phyloP scores from a whole-genome alignment of 2,888 invertebrate species.

The Zygaena filipendulae region DNA sequence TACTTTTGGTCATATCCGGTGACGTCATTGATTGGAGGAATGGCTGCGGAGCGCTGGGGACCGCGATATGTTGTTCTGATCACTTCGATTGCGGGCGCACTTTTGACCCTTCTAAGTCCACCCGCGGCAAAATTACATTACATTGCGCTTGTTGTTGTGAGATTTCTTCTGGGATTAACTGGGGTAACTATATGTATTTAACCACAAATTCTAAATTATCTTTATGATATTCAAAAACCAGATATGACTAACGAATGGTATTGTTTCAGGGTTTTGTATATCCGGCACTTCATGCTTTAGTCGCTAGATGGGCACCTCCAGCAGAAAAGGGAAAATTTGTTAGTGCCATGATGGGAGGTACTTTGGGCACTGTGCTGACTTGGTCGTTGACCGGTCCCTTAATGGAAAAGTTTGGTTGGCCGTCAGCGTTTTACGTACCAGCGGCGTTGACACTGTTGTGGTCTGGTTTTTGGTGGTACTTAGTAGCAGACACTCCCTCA shows the following conservation, averaged over 20 bases:
- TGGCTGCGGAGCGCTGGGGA: conserved; percentile 74
- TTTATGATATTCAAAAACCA: too few relatives aligned
- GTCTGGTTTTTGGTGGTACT: conserved; percentile 69
- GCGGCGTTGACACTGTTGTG: conserved; percentile 66
- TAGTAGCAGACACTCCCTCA: conserved; percentile 72
- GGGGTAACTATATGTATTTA: conserved; percentile 55
- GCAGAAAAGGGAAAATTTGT: conserved; percentile 80
- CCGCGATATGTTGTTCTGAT: conserved; percentile 69
- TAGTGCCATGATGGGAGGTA: conserved; percentile 78
- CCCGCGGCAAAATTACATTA: conserved; percentile 67
- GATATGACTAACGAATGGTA: too few relatives aligned
- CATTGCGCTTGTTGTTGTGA: conserved; percentile 60
- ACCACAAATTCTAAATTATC: not conserved
- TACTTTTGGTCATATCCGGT: conserved; percentile 78
- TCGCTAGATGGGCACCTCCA: conserved; percentile 80
- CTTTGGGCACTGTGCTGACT: conserved; percentile 76
- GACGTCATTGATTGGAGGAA: conserved; percentile 73
- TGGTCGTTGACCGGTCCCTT: conserved; percentile 75
- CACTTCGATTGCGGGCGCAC: conserved; percentile 54
- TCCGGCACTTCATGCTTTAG: conserved; percentile 72
- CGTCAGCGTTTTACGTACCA: conserved; percentile 74
- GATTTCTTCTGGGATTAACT: conserved; percentile 71
- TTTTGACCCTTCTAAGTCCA: conserved; percentile 71
- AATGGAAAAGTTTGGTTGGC: conserved; percentile 73
- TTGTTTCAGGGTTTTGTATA: conserved; percentile 71